Percentiles rank a stretch among this genome's conserved stretches.
Conservation (phyloP, 2,113 vertebrate species). For the Sclerurus mexicanus region DNA sequence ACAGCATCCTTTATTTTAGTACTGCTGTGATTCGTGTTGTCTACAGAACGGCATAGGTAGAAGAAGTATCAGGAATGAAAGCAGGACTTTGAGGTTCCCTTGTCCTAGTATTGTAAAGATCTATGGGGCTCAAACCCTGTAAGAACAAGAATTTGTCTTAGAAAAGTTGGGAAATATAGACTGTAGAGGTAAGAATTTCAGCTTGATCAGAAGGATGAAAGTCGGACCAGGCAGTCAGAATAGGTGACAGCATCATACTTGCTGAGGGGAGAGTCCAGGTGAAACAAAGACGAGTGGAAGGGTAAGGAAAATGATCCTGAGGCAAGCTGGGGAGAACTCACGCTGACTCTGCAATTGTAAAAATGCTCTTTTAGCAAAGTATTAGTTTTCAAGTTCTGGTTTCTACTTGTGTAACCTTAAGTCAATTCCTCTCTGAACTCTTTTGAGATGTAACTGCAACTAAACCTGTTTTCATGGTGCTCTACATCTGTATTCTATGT, state of each 20-base stretch:
- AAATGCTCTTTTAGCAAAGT: not conserved
- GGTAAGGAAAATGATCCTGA: not conserved
- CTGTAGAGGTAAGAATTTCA: not conserved
- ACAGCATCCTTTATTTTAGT: not conserved
- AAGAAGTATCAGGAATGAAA: not conserved
- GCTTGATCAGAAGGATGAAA: not conserved
- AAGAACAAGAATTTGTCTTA: not conserved
- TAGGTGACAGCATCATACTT: rapidly evolving
- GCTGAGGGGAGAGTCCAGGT: not conserved
- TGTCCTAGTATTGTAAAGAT: not conserved
- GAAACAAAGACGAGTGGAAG: not conserved
- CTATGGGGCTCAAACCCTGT: not conserved
- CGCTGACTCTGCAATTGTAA: not conserved
- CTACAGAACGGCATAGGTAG: not conserved
- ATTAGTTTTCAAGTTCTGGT: not conserved
- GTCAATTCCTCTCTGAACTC: not conserved
- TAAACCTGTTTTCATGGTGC: not conserved
- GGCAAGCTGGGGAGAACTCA: not conserved
- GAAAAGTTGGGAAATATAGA: not conserved
- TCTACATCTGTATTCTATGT: rapidly evolving
- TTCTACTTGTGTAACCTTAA: not conserved
- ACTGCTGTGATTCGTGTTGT: not conserved
- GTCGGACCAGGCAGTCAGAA: not conserved
- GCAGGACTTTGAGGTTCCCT: not conserved
- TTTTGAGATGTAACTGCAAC: not conserved